Conservation (phyloP, 2,888 invertebrate genomes). For the Dryobotodes eremita region DNA sequence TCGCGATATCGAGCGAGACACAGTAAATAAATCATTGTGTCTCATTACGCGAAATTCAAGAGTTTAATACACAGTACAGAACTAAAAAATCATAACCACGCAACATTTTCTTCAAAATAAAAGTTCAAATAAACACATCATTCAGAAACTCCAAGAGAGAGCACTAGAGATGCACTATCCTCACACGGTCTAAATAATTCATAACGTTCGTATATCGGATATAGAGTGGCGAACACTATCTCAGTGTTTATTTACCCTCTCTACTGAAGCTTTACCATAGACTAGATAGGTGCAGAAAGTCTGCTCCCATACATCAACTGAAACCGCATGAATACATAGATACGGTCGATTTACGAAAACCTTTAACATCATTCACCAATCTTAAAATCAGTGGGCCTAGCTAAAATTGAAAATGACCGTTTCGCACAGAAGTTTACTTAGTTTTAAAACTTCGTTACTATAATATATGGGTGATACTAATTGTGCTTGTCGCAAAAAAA, state of each 20-base stretch:
- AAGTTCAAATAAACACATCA: constrained; percentile 33
- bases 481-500: not conserved
- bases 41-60: no score
- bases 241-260: constrained; percentile 75
- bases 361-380: not conserved
- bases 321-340: not conserved
- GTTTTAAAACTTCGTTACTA: no score
- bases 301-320: no score
- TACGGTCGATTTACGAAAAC: not conserved
- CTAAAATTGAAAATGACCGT: not conserved
- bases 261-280: constrained; percentile 6
- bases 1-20: no score
- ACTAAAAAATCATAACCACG: not conserved
- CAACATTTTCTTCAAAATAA: constrained; percentile 8
- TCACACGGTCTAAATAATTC: constrained; percentile 78
- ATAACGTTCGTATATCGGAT: constrained; percentile 71
- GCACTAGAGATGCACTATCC: constrained; percentile 28
- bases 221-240: constrained; percentile 61
- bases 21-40: no score
- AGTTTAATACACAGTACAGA: not conserved
- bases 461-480: not conserved
- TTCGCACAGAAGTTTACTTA: no score
- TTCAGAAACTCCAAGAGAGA: constrained; percentile 10
- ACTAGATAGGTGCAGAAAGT: constrained; percentile 17
- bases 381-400: not conserved